A percentile compares a stretch with the other conserved stretches of the same genome.
Evolutionary conservation across 2,888 invertebrate genomes (phyloP).

Genomic region (Acronicta leporina): DNA sequence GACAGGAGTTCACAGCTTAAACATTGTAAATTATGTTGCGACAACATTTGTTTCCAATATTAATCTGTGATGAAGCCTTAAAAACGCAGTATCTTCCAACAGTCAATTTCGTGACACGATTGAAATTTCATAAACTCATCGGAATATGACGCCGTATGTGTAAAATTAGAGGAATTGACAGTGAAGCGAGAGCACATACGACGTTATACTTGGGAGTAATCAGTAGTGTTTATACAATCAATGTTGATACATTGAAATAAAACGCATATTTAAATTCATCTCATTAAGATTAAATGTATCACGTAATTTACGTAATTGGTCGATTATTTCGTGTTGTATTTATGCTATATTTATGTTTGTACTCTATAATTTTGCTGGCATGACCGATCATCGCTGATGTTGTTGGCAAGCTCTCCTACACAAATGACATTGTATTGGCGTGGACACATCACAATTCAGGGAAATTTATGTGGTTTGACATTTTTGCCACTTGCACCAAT

Average conservation of each 20-base stretch:
- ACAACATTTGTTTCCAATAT: constrained; percentile 25
- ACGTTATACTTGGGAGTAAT: constrained; percentile 16
- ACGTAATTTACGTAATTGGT: constrained; percentile 40
- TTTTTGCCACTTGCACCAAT: too few relatives aligned
- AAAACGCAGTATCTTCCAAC: constrained; percentile 19
- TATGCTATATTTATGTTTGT: constrained; percentile 45
- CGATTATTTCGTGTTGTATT: constrained; percentile 47
- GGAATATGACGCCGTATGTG: constrained; percentile 14
- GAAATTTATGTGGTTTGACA: too few relatives aligned
- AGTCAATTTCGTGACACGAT: constrained; percentile 17
- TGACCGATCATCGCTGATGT: background rate
- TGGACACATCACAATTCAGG: too few relatives aligned
- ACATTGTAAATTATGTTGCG: constrained; percentile 33
- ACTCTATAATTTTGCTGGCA: constrained; percentile 27
- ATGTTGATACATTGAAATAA: constrained; percentile 38
- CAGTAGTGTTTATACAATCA: constrained; percentile 26
- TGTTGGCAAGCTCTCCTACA: background rate
- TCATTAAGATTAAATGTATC: constrained; percentile 60
- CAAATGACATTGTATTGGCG: too few relatives aligned
- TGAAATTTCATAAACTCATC: constrained; percentile 13
- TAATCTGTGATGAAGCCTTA: constrained; percentile 27
- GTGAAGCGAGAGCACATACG: constrained; percentile 16
- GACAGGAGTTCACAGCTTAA: constrained; percentile 21
- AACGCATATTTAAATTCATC: constrained; percentile 44
- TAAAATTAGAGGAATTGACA: constrained; percentile 32